A percentile compares a stretch with the other conserved stretches of the same genome.
phyloP scores from a whole-genome alignment of 2,113 vertebrate genomes.

The Tapirus terrestris region DNA sequence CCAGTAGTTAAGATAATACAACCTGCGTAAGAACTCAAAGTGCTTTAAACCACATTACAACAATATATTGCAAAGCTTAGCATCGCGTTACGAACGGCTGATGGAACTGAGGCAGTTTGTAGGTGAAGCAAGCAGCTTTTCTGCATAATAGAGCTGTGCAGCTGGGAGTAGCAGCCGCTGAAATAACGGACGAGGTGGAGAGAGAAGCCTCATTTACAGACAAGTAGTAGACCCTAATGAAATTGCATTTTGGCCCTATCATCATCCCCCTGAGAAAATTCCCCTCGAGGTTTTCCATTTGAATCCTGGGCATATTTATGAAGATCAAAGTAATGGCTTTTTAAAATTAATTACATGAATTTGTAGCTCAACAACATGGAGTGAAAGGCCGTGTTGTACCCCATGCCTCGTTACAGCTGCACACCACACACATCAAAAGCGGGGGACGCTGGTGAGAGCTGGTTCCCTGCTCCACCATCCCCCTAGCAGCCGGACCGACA shows the following conservation, averaged over 20 bases:
- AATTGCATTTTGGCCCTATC: slow-evolving; percentile 67
- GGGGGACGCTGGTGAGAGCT: background rate
- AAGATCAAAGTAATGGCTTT: slow-evolving; percentile 74
- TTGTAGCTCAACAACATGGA: slow-evolving; percentile 75
- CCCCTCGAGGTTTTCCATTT: slow-evolving; percentile 72
- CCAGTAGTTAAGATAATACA: slow-evolving; percentile 27
- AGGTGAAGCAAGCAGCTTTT: slow-evolving; percentile 75
- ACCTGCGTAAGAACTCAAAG: background rate
- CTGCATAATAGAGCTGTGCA: slow-evolving; percentile 78
- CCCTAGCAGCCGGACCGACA: slow-evolving; percentile 27
- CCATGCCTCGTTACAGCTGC: slow-evolving; percentile 71
- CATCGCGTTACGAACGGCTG: slow-evolving; percentile 78
- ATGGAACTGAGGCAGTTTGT: slow-evolving; percentile 29
- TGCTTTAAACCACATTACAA: slow-evolving; percentile 68
- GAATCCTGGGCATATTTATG: slow-evolving; percentile 71
- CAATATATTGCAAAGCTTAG: slow-evolving; percentile 77
- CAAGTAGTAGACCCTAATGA: slow-evolving; percentile 74
- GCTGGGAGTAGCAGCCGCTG: slow-evolving; percentile 70
- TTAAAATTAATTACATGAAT: slow-evolving; percentile 73
- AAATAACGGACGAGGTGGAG: slow-evolving; percentile 65
- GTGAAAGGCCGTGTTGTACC: slow-evolving; percentile 72
- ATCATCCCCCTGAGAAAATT: slow-evolving; percentile 73
- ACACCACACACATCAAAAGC: slow-evolving; percentile 68
- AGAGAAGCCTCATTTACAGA: slow-evolving; percentile 45
- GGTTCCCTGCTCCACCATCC: background rate